These are phyloP conservation scores for Chloebia gouldiae DNA, from an alignment of 2,113 vertebrate genomes.

Conservation along the genomic window DNA sequence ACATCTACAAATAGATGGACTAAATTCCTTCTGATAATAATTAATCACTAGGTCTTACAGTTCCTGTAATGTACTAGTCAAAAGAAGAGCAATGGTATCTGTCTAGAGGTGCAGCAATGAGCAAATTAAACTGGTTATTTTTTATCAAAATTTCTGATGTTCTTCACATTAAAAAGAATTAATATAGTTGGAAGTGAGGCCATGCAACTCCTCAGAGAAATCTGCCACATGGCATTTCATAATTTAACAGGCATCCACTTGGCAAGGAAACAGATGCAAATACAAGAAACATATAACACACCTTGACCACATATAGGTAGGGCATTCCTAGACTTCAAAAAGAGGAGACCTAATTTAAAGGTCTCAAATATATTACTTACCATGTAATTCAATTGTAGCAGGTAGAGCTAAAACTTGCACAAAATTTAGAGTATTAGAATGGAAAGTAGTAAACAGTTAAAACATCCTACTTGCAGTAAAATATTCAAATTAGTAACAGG, in stretches of 20 bases:
- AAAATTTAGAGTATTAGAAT: not conserved
- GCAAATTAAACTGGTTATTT: not conserved
- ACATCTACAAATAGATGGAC: not conserved
- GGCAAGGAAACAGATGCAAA: not conserved
- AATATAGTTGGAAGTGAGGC: not conserved
- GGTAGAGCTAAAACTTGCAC: not conserved
- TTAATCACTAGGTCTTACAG: not conserved
- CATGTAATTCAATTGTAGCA: not conserved
- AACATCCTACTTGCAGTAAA: not conserved
- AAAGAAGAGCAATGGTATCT: not conserved
- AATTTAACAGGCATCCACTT: not conserved
- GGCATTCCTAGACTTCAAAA: not conserved
- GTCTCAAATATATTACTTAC: not conserved
- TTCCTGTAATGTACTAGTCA: not conserved
- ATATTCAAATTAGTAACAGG: not conserved
- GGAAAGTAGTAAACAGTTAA: not conserved
- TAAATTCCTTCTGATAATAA: not conserved
- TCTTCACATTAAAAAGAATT: not conserved
- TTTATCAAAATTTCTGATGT: not conserved
- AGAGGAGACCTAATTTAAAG: not conserved
- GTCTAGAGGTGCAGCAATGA: not conserved
- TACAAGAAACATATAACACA: fast-evolving
- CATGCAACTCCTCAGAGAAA: not conserved
- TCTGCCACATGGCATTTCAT: not conserved
- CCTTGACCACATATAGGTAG: not conserved